A percentile compares a stretch with the other conserved stretches of the same genome.
These are phyloP conservation scores for Parazoanthus darwini DNA, from an alignment of 92 coral and sea anemone species.

Conservation along the genomic window DNA sequence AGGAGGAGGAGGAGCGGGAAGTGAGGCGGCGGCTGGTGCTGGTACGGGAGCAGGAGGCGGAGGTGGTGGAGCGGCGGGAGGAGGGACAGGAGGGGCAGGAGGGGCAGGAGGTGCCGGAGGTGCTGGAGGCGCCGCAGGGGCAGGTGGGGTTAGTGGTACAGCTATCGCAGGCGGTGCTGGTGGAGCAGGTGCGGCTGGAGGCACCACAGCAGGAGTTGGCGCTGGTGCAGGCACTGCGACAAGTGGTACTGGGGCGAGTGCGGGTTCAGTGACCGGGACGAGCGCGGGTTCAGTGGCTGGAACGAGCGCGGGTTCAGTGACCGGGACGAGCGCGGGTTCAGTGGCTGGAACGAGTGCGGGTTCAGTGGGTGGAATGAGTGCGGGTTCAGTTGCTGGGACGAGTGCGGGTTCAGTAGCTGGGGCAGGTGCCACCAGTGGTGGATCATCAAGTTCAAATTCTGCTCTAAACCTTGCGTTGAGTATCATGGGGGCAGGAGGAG, in stretches of 20 bases:
- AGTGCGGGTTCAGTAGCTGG: not conserved
- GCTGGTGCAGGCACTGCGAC: not conserved
- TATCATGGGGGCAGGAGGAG: conserved; percentile 20
- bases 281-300: not conserved
- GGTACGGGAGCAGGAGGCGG: not conserved
- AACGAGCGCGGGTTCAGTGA: not conserved
- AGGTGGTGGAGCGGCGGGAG: not conserved
- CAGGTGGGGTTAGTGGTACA: conserved; percentile 9
- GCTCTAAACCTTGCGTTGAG: conserved; percentile 16
- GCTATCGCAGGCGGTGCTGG: conserved; percentile 25
- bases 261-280: not conserved
- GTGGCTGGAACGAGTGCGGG: not conserved
- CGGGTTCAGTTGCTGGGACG: not conserved
- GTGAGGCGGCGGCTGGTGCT: not conserved
- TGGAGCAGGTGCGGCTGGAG: conserved; percentile 2
- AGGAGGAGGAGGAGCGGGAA: conserved; percentile 3
- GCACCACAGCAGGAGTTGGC: not conserved
- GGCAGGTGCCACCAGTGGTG: not conserved
- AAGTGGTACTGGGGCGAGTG: not conserved
- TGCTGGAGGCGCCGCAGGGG: not conserved
- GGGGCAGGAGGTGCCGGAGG: not conserved
- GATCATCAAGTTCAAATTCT: conserved; percentile 29
- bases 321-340: not conserved
- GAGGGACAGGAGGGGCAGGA: conserved; percentile 4
- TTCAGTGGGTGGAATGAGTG: not conserved